These are phyloP conservation scores for Sycophila sp. DNA, from an alignment of 1,140 invertebrate species.

Conservation along the genomic window DNA sequence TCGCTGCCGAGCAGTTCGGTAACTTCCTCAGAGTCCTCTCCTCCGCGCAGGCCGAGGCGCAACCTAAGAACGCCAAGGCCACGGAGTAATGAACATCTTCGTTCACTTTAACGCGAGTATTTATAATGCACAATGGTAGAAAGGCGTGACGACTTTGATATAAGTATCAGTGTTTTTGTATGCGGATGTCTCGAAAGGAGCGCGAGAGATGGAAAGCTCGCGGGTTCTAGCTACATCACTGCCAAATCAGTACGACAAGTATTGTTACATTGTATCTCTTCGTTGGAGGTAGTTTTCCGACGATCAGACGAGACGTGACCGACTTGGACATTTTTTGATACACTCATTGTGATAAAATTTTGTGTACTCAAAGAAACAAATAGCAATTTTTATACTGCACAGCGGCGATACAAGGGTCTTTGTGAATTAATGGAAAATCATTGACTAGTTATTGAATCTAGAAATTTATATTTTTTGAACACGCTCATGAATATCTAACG, in stretches of 20 bases:
- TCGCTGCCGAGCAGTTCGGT: constrained; percentile 48
- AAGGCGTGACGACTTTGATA: constrained; percentile 5
- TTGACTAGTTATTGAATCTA: constrained; percentile 6
- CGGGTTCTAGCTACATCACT: constrained; percentile 25
- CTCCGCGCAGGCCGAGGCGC: constrained; percentile 43
- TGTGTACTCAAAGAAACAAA: constrained; percentile 20
- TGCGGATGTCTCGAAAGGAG: too few species aligned
- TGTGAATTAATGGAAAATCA: background rate
- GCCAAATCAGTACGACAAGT: constrained; percentile 14
- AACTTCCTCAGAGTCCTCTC: constrained; percentile 53
- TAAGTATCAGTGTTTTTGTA: background rate
- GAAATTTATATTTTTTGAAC: constrained; percentile 35
- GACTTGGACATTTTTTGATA: constrained; percentile 21
- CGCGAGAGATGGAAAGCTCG: background rate
- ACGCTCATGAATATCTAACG: constrained; percentile 17
- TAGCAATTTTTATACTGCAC: constrained; percentile 30
- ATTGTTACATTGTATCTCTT: constrained; percentile 5
- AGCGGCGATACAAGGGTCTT: constrained; percentile 17
- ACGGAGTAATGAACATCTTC: background rate
- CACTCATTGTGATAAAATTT: constrained; percentile 36
- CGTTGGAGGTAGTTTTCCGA: background rate
- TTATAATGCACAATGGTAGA: constrained; percentile 13
- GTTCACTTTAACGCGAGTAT: background rate
- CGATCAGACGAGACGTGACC: background rate
- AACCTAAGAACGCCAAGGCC: constrained; percentile 19